Evolutionary conservation across 2,888 invertebrate species (phyloP), one percentile per base, ranked within the genome.

Genomic region (Priocnemis perturbator): DNA sequence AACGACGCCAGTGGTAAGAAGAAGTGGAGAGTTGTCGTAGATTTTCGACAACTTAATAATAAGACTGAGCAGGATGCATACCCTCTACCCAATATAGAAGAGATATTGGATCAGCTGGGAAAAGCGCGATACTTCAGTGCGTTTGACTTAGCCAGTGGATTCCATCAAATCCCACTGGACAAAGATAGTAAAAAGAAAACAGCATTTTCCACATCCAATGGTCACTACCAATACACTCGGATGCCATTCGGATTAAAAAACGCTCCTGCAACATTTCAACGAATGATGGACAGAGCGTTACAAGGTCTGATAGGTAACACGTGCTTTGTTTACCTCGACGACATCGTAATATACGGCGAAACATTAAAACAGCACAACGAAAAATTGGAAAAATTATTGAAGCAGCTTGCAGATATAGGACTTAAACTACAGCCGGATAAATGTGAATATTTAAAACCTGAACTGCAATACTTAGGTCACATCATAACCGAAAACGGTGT

Each of bases 381-480:
- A 63, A 63, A 3, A 11, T 60, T 5, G 20, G n/a, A 1, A 37
- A 30, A 7, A 0, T 3, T 69, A 3, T 50, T 68, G 0, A 4
- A 23, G 19, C 17, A 21, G 1, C n/a, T 69, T 0, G 5, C 19
- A 1, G 47, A 53, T 2, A 17, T 23, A 14, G 60, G 55, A 3
- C 15, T 37, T 5, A 37, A 11, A 9, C 11, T 37, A 11, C 37
- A 11, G 37, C 37, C 37, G 4, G 37, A 37, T 57, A 69, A 69
- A 61, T 65, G 56, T 3, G 68, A 68, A 17, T 64, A 21, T 21
- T n/a, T 69, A 2, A 60, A 23, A 15, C 23, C 60, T 0, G 62
- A 66, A 44, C 20, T 70, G 3, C n/a, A 37, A 11, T 69, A 65
- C n/a, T 14, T 64, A 15, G 64, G 57, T 14, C 69, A 66, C 11